These are phyloP conservation scores for Opisthograptis luteolata DNA, from an alignment of 2,888 invertebrate genomes.

Conservation along the genomic window DNA sequence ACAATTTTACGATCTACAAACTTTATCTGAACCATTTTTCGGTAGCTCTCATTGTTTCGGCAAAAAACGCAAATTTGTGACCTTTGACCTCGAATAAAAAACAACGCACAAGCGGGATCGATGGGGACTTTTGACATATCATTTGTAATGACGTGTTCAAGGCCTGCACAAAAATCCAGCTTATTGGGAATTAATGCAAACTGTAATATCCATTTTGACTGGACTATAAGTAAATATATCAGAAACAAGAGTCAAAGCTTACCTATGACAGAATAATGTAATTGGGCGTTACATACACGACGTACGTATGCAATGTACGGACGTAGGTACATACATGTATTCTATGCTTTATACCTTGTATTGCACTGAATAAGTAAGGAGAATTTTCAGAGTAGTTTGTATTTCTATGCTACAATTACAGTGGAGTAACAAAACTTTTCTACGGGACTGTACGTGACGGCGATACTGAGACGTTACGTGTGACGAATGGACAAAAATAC, in stretches of 20 bases:
- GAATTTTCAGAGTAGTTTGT: conserved; percentile 42
- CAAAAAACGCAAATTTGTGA: conserved; percentile 23
- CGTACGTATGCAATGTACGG: too few species aligned
- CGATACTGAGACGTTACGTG: conserved; percentile 71
- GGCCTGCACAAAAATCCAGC: conserved; percentile 1
- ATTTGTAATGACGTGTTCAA: conserved; percentile 5
- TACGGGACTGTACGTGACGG: conserved; percentile 64
- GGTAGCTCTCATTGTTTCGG: too few species aligned
- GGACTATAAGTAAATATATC: conserved; percentile 10
- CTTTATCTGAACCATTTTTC: conserved; percentile 25
- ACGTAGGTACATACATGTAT: too few species aligned
- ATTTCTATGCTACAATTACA: conserved; percentile 67
- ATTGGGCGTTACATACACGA: too few species aligned
- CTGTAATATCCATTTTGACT: not conserved
- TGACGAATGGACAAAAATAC: conserved; percentile 68
- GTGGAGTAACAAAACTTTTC: conserved; percentile 70
- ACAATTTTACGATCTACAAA: conserved; percentile 27
- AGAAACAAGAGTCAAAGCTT: too few species aligned
- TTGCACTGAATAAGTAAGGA: too few species aligned
- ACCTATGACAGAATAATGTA: too few species aligned
- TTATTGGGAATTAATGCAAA: conserved; percentile 11
- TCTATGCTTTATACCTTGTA: too few species aligned
- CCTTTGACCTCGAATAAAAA: conserved; percentile 22
- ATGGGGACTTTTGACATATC: conserved; percentile 2
- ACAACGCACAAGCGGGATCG: conserved; percentile 19